phyloP scores from a whole-genome alignment of 2,888 invertebrate species.

The Gymnoscelis rufifasciata region DNA sequence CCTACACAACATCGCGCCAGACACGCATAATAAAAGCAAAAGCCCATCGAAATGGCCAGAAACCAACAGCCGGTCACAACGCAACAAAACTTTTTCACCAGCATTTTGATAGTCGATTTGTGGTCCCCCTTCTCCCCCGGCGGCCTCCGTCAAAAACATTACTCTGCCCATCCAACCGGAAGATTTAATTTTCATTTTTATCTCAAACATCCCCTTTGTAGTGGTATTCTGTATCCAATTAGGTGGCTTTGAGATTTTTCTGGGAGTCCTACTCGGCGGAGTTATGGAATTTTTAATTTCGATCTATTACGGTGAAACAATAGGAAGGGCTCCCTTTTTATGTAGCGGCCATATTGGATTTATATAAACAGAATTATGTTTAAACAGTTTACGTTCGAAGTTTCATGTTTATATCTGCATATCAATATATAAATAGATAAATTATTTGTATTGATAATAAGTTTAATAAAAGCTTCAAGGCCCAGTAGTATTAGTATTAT shows the following conservation, averaged over 20 bases:
- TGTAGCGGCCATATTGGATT: background rate
- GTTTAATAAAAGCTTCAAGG: no score
- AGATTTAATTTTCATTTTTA: slow-evolving; percentile 81
- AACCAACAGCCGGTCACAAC: slow-evolving; percentile 61
- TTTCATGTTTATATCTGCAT: no score
- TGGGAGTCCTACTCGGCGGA: slow-evolving; percentile 55
- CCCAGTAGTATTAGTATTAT: no score
- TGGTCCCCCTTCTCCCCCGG: slow-evolving; percentile 44
- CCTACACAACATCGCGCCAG: slow-evolving; percentile 8
- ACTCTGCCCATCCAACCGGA: slow-evolving; percentile 77
- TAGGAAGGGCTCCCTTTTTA: background rate
- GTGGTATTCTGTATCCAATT: slow-evolving; percentile 77
- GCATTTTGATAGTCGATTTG: slow-evolving; percentile 78
- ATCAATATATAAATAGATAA: no score
- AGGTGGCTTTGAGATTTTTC: slow-evolving; percentile 74
- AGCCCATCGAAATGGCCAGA: slow-evolving; percentile 45
- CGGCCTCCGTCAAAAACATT: slow-evolving; percentile 76
- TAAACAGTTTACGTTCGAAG: background rate
- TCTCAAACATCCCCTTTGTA: slow-evolving; percentile 80
- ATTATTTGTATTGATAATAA: no score
- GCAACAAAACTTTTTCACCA: slow-evolving; percentile 65
- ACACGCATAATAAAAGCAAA: slow-evolving; percentile 42
- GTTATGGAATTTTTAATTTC: slow-evolving; percentile 77
- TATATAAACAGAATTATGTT: no score
- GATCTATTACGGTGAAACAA: slow-evolving; percentile 32